Evolutionary conservation across 2,888 invertebrate species (phyloP).

Genomic region (Euplagia quadripunctaria): DNA sequence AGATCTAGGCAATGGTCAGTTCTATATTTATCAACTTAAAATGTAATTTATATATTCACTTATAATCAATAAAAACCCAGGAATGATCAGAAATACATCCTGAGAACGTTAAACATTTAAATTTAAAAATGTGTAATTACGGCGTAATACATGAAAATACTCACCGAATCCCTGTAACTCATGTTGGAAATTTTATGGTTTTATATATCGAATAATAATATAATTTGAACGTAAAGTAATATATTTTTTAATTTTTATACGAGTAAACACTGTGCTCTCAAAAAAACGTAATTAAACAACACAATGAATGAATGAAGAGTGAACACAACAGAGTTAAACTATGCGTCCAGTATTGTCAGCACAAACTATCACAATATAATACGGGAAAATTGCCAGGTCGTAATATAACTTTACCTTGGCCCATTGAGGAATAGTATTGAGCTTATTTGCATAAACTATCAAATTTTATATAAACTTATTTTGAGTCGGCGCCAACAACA

Average conservation of each 20-base stretch:
- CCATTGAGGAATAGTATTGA: too few species aligned
- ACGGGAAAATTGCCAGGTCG: too few species aligned
- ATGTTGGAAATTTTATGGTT: slow-evolving; percentile 55
- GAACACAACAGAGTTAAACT: too few species aligned
- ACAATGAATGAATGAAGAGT: slow-evolving; percentile 3
- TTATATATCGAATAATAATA: slow-evolving; percentile 8
- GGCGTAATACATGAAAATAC: slow-evolving; percentile 36
- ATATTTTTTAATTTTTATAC: slow-evolving; percentile 5
- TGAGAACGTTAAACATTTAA: not conserved
- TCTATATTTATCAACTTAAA: slow-evolving; percentile 52
- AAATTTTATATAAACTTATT: too few species aligned
- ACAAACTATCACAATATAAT: too few species aligned
- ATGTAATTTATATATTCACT: not conserved
- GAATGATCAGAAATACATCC: not conserved
- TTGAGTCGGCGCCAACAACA: too few species aligned
- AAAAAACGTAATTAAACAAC: slow-evolving; percentile 39
- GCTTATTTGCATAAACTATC: too few species aligned
- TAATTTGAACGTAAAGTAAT: slow-evolving; percentile 10
- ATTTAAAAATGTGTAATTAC: slow-evolving; percentile 10
- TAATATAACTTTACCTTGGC: too few species aligned
- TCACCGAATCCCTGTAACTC: slow-evolving; percentile 81
- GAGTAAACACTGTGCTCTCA: slow-evolving; percentile 28
- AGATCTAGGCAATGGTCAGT: slow-evolving; percentile 59
- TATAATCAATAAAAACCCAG: not conserved
- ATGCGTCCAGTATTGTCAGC: too few species aligned